Conservation (phyloP, 2,888 invertebrate species). For the Marasmarcha lunaedactyla region DNA sequence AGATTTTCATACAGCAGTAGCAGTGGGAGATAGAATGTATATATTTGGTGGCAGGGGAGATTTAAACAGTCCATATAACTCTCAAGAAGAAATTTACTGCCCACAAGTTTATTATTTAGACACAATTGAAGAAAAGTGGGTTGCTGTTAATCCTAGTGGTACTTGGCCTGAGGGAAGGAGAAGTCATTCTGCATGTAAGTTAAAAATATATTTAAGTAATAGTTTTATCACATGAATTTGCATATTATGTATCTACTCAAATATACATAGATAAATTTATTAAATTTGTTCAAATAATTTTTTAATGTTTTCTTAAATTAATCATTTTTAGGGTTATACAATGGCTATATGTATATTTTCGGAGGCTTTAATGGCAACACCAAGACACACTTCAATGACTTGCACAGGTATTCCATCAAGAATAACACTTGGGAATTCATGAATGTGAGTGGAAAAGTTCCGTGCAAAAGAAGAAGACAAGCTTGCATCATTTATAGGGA, state of each 20-base stretch:
- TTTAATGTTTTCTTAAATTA: constrained; percentile 1
- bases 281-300: too few relatives aligned
- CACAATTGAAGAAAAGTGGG: constrained; percentile 78
- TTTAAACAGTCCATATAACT: constrained; percentile 58
- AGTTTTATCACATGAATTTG: too few relatives aligned
- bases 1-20: constrained; percentile 91
- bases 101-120: constrained; percentile 82
- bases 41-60: constrained; percentile 92
- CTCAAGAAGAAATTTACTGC: constrained; percentile 81
- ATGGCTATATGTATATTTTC: constrained; percentile 85
- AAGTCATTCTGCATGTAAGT: constrained; percentile 92
- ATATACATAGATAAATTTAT: too few relatives aligned
- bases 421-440: constrained; percentile 73
- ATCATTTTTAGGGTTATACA: constrained; percentile 74
- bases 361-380: constrained; percentile 88
- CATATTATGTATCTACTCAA: too few relatives aligned
- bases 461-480: constrained; percentile 78
- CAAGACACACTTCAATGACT: constrained; percentile 85
- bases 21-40: constrained; percentile 83
- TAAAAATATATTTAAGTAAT: too few relatives aligned
- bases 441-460: constrained; percentile 69
- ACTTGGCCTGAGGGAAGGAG: constrained; percentile 82
- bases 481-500: constrained; percentile 82
- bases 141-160: constrained; percentile 69
- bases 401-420: constrained; percentile 78